These are phyloP conservation scores for Sussaba pulchella DNA, from an alignment of 2,888 invertebrate genomes.

Conservation along the genomic window DNA sequence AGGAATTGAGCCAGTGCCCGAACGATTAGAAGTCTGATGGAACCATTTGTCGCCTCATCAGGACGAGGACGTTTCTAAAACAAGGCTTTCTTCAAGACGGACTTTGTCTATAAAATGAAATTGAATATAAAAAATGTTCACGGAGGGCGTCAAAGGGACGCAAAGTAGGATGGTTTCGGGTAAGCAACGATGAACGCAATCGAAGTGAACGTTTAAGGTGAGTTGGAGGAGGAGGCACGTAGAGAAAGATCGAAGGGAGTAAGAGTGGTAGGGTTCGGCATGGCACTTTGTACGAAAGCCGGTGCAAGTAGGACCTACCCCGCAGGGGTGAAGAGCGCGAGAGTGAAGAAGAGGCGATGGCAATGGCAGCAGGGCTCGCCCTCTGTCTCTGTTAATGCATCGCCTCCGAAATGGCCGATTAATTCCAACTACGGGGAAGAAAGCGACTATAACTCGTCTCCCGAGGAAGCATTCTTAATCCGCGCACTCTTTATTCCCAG, in stretches of 20 bases:
- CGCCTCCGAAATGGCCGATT: conserved; percentile 83
- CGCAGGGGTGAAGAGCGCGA: conserved; percentile 72
- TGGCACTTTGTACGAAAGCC: conserved; percentile 41
- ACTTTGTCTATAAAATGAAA: too few species aligned
- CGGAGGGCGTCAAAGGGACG: neutral
- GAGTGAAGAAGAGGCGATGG: conserved; percentile 70
- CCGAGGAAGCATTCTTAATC: conserved; percentile 84
- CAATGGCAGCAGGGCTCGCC: conserved; percentile 68
- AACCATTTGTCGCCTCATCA: too few species aligned
- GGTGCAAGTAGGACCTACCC: conserved; percentile 67
- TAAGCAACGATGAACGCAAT: conserved; percentile 12
- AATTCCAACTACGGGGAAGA: conserved; percentile 83
- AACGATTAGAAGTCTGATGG: too few species aligned
- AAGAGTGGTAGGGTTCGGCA: conserved; percentile 43
- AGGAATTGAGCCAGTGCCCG: neutral
- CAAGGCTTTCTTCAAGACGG: too few species aligned
- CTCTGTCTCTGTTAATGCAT: conserved; percentile 82
- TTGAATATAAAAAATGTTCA: too few species aligned
- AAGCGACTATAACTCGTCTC: conserved; percentile 84
- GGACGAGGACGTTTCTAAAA: too few species aligned
- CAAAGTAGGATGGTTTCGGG: conserved; percentile 12
- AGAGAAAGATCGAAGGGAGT: conserved; percentile 47
- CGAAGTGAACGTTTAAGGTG: conserved; percentile 17
- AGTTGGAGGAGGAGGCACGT: neutral
- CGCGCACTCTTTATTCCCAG: conserved; percentile 82